Base-by-base conservation (phyloP, 2,797 vertebrate genomes). In the Aselliscus stoliczkanus region DNA sequence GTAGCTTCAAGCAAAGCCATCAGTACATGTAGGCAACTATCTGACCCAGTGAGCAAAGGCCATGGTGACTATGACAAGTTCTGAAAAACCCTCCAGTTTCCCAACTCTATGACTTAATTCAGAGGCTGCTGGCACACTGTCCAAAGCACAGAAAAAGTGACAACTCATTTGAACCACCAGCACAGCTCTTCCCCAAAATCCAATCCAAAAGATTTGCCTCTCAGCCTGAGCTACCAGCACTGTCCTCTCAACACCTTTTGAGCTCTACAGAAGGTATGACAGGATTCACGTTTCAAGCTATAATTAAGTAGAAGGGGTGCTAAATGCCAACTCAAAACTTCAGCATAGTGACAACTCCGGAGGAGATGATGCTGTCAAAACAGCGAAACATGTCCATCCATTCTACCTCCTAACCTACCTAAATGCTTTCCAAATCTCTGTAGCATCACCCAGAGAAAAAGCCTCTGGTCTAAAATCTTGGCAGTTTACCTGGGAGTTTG, bases 1-100 rank as follows among this genome's bases (percentile, higher is more conserved):
- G 79, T 5, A 44, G 23, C 34, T 86, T 95, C 54, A 84, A 83
- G 64, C 42, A 92, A 85, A 94, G 96, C 37, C 56, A 75, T 69
- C 37, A 67, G 86, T 34, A 37, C 70, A 75, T 18, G 15, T 70
- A 79, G 56, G 64, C 50, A 64, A 91, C 25, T 42, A 47, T 50
- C 42, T 37, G n/a, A 50, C 12, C 37, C 12, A 10, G 54, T 37
- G 2, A 72, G 42, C 2, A 2, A 93, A 93, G n/a, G 31, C 47
- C 29, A 3, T 13, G 1, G 37, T 76, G 82, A 88, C 21, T 73
- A 60, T 27, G 2, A 47, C 4, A 25, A 88, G 27, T 54, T 54
- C 17, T 65, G 20, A 37, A 89, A 73, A 27, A 47, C 23, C 6
- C 23, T 80, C 73, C 62, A 64, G n/a, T 39, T 93, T 76, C 31